Conservation (phyloP, 2,888 invertebrate species). For the Molanna angustata region DNA sequence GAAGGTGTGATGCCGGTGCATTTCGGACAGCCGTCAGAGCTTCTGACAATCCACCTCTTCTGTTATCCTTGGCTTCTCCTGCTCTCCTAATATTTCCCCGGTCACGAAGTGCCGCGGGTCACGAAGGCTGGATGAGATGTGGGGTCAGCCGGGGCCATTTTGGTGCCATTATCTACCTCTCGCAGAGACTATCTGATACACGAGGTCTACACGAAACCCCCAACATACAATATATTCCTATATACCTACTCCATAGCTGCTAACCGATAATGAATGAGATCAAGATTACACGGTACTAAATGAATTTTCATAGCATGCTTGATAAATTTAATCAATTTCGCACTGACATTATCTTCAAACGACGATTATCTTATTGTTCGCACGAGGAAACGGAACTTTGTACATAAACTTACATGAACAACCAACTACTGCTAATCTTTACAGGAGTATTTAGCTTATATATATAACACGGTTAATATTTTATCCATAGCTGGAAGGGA, state of each 20-base stretch:
- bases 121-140: slow-evolving; percentile 2
- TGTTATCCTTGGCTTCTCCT: slow-evolving; percentile 2
- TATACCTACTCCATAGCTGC: too few relatives aligned
- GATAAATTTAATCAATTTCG: slow-evolving; percentile 1
- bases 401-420: too few relatives aligned
- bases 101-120: slow-evolving; percentile 10
- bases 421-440: too few relatives aligned
- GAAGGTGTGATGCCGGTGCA: slow-evolving; percentile 6
- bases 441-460: too few relatives aligned
- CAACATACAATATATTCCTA: too few relatives aligned
- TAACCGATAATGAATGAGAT: not conserved
- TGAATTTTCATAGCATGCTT: not conserved
- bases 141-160: not conserved
- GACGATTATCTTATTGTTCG: not conserved
- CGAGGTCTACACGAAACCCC: too few relatives aligned
- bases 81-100: not conserved
- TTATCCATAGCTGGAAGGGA: too few relatives aligned
- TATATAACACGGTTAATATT: too few relatives aligned
- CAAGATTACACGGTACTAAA: not conserved
- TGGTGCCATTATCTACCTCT: not conserved
- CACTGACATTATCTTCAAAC: not conserved
- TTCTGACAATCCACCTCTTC: slow-evolving; percentile 5
- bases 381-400: too few relatives aligned
- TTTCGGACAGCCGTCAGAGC: slow-evolving; percentile 9
- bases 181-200: not conserved